Percentiles rank a stretch among this genome's conserved stretches.
These are phyloP conservation scores for Azemiops feae DNA, from an alignment of 2,113 vertebrate genomes.

Conservation along the genomic window DNA sequence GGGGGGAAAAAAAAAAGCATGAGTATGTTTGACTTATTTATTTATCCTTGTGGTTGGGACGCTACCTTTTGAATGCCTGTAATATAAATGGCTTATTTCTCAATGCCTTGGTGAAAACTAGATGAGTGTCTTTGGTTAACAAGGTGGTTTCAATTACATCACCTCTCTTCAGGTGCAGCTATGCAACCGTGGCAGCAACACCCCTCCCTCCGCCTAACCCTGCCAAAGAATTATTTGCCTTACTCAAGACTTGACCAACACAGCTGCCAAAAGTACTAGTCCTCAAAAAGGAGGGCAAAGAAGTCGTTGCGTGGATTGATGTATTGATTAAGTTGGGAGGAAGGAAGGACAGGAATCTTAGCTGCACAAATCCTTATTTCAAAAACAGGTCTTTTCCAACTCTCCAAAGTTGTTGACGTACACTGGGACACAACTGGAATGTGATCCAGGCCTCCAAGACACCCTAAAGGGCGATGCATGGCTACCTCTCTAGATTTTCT, in stretches of 20 bases:
- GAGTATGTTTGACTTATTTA: background rate
- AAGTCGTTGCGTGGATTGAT: background rate
- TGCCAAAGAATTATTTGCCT: constrained; percentile 27
- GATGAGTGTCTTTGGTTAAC: background rate
- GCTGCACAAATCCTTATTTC: background rate
- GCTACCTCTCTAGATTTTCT: background rate
- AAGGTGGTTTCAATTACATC: background rate
- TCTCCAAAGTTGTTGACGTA: background rate
- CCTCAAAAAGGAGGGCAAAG: background rate
- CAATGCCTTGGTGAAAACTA: background rate
- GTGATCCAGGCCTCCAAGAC: background rate
- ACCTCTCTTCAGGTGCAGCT: background rate
- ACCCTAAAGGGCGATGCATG: background rate
- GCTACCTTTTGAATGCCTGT: background rate
- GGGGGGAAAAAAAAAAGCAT: background rate
- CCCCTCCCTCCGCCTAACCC: background rate
- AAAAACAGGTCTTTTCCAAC: background rate
- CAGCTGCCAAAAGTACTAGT: background rate
- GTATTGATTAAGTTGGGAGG: too few species aligned
- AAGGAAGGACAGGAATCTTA: background rate
- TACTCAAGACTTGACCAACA: background rate
- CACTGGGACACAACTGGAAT: background rate
- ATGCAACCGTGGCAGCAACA: background rate
- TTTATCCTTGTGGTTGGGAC: background rate
- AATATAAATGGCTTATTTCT: background rate